A percentile compares a stretch with the other conserved stretches of the same genome.
Evolutionary conservation across 2,113 vertebrate genomes (phyloP).

Genomic region (Physeter macrocephalus): DNA sequence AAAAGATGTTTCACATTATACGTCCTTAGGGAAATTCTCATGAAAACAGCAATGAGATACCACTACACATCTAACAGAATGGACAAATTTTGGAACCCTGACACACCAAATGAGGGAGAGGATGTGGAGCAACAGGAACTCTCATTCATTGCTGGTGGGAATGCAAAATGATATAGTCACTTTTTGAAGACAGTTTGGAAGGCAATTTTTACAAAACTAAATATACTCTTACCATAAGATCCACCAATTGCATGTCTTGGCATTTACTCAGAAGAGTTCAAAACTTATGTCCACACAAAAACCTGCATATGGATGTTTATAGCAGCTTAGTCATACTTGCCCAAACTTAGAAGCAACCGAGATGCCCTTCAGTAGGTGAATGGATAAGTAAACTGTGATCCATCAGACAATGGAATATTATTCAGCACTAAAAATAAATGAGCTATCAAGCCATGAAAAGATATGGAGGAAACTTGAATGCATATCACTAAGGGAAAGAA

Average conservation of each 20-base stretch:
- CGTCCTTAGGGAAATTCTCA: not conserved
- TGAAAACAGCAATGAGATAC: not conserved
- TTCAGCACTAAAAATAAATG: not conserved
- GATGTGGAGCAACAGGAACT: not conserved
- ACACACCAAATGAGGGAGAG: not conserved
- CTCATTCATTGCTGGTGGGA: not conserved
- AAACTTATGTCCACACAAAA: not conserved
- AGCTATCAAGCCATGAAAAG: not conserved
- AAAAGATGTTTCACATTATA: not conserved
- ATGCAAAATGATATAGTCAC: not conserved
- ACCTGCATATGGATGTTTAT: not conserved
- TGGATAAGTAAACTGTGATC: not conserved
- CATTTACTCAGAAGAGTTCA: not conserved
- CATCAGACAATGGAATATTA: not conserved
- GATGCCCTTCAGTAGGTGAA: not conserved
- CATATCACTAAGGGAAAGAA: not conserved
- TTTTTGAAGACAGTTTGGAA: not conserved
- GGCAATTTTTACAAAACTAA: not conserved
- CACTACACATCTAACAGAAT: not conserved
- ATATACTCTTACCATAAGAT: not conserved
- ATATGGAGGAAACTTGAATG: not conserved
- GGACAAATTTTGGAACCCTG: not conserved
- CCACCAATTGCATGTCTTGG: not conserved
- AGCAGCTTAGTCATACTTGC: not conserved
- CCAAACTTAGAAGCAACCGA: not conserved